These are phyloP conservation scores for Polymixis lichenea DNA, from an alignment of 2,888 invertebrate genomes.

Conservation along the genomic window DNA sequence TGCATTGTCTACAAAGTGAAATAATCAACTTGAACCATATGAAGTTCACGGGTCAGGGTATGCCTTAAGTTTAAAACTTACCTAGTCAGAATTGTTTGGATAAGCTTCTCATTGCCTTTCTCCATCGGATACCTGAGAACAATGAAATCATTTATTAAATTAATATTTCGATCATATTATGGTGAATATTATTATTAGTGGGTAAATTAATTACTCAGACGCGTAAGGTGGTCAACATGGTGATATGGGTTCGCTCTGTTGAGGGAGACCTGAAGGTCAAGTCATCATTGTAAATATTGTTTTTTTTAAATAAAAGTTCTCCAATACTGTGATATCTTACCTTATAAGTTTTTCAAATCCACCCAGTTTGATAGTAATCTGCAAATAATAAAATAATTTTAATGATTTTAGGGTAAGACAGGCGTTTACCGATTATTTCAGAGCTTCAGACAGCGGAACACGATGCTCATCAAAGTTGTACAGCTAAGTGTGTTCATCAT, in stretches of 20 bases:
- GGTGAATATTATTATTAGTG: not conserved
- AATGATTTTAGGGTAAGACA: not conserved
- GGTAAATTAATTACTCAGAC: conserved; percentile 73
- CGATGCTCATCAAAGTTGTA: conserved; percentile 40
- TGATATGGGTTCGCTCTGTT: conserved; percentile 85
- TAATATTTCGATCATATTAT: not conserved
- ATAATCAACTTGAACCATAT: too few relatives aligned
- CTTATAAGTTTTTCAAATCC: not conserved
- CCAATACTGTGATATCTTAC: conserved; percentile 5
- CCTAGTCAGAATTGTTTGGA: not conserved
- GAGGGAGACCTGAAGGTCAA: conserved; percentile 88
- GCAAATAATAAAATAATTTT: conserved; percentile 4
- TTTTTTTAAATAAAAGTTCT: not conserved
- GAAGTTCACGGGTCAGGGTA: too few relatives aligned
- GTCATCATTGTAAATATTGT: conserved; percentile 77
- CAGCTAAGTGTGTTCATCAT: conserved; percentile 47
- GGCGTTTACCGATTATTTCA: not conserved
- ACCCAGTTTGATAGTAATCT: not conserved
- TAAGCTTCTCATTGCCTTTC: not conserved
- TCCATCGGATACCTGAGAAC: not conserved
- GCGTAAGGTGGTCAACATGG: conserved; percentile 80
- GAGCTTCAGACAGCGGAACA: conserved; percentile 52
- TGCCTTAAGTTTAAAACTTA: too few relatives aligned
- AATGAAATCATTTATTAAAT: not conserved
- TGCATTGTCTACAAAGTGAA: too few relatives aligned